These are phyloP conservation scores for Amblyopsis hoosieri DNA, from an alignment of 2,797 vertebrate species.

Conservation along the genomic window DNA sequence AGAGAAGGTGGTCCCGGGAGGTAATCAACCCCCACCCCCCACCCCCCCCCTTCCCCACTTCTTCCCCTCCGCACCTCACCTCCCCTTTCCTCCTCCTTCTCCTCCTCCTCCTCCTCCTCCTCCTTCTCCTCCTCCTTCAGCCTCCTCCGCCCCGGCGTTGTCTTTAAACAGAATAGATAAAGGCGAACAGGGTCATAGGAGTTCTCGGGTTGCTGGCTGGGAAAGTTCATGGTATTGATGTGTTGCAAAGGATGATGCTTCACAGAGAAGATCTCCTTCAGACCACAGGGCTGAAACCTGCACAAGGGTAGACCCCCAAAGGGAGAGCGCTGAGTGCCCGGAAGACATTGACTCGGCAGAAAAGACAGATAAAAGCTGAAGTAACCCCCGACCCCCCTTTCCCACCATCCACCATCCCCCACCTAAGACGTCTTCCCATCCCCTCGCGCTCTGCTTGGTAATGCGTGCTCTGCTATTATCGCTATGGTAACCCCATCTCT, in stretches of 20 bases:
- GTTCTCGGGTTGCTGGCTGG: slow-evolving; percentile 66
- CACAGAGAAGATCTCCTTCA: slow-evolving; percentile 60
- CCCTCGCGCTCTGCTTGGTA: slow-evolving; percentile 60
- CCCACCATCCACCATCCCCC: not conserved
- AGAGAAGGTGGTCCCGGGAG: slow-evolving; percentile 66
- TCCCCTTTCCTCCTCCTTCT: no score
- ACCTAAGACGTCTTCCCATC: slow-evolving; percentile 43
- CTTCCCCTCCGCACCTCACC: no score
- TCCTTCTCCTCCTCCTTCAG: no score
- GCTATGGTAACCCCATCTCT: slow-evolving; percentile 70
- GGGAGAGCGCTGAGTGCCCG: slow-evolving; percentile 54
- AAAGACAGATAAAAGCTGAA: slow-evolving; percentile 63
- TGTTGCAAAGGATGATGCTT: slow-evolving; percentile 61
- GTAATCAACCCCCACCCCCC: slow-evolving; percentile 69
- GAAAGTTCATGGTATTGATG: slow-evolving; percentile 74
- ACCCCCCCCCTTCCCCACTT: slow-evolving; percentile 16
- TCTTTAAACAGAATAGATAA: slow-evolving; percentile 77
- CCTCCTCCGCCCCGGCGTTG: slow-evolving; percentile 19
- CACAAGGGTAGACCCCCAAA: slow-evolving; percentile 54
- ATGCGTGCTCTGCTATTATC: slow-evolving; percentile 55
- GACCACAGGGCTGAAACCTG: slow-evolving; percentile 62
- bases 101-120: slow-evolving; percentile 40
- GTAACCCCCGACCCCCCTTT: slow-evolving; percentile 12
- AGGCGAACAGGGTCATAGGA: slow-evolving; percentile 67
- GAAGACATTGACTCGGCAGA: slow-evolving; percentile 54